phyloP scores from a whole-genome alignment of 2,888 invertebrate genomes.

The Drosophila prostipennis region DNA sequence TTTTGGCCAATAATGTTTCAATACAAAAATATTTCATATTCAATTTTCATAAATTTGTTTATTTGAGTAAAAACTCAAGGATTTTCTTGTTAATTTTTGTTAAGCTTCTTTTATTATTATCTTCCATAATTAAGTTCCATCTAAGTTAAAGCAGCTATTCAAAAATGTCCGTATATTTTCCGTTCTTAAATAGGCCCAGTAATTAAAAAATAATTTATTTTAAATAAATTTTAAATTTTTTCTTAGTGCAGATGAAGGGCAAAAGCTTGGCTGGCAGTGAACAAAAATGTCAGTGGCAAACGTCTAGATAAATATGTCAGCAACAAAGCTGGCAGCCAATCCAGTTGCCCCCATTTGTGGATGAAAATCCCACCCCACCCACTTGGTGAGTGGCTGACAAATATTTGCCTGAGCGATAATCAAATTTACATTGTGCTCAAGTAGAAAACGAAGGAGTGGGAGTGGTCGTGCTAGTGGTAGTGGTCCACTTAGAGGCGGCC shows the following conservation, averaged over 20 bases:
- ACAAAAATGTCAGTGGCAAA: slow-evolving; percentile 57
- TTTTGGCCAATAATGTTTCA: no score
- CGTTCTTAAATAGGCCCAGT: no score
- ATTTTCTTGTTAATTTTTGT: no score
- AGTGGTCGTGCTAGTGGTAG: slow-evolving; percentile 6
- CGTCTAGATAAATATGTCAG: slow-evolving; percentile 76
- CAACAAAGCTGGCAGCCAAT: slow-evolving; percentile 38
- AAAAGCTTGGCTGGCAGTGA: slow-evolving; percentile 29
- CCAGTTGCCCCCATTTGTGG: neutral
- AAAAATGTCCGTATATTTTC: no score
- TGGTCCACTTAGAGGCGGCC: slow-evolving; percentile 30
- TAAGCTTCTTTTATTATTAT: no score
- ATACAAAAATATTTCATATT: no score
- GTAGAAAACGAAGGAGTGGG: slow-evolving; percentile 47
- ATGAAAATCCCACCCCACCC: slow-evolving; percentile 19
- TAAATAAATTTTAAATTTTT: neutral
- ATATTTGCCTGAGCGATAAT: slow-evolving; percentile 75
- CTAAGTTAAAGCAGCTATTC: no score
- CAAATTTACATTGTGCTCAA: slow-evolving; percentile 76
- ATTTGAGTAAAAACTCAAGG: no score
- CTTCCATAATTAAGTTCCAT: no score
- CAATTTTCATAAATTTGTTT: no score
- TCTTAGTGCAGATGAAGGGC: slow-evolving; percentile 16
- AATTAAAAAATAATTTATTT: no score
- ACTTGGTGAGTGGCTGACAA: slow-evolving; percentile 43